phyloP scores from a whole-genome alignment of 2,797 vertebrate genomes.

The Bradypus variegatus region DNA sequence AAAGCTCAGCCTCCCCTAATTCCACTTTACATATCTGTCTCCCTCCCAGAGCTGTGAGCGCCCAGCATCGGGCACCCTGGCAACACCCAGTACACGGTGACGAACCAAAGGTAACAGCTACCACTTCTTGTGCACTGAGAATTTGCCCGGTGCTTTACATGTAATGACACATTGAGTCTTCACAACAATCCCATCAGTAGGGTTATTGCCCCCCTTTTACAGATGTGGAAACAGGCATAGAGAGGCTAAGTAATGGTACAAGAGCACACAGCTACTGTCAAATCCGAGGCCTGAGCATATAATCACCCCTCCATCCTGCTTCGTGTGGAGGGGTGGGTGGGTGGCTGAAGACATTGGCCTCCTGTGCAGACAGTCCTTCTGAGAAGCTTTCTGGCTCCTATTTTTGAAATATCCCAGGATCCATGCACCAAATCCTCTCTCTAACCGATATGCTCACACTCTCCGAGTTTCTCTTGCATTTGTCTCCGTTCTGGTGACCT shows the following conservation, averaged over 20 bases:
- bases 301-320: no score
- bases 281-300: background rate
- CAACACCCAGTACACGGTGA: background rate
- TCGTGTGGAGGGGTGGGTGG: fast-evolving
- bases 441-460: background rate
- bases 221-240: background rate
- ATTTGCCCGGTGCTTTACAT: background rate
- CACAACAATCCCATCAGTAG: background rate
- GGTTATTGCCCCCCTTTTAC: background rate
- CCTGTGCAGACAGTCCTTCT: background rate
- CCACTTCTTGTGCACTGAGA: background rate
- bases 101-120: background rate
- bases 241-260: background rate
- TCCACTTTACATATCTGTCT: background rate
- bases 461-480: background rate
- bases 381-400: background rate
- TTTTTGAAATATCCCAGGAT: background rate
- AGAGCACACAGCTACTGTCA: background rate
- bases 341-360: background rate
- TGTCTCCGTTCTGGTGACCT: background rate
- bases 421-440: background rate
- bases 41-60: background rate
- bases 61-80: background rate
- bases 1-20: background rate
- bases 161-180: background rate